Base-by-base conservation (phyloP, 2,113 vertebrate species). In the Hydropotes inermis region DNA sequence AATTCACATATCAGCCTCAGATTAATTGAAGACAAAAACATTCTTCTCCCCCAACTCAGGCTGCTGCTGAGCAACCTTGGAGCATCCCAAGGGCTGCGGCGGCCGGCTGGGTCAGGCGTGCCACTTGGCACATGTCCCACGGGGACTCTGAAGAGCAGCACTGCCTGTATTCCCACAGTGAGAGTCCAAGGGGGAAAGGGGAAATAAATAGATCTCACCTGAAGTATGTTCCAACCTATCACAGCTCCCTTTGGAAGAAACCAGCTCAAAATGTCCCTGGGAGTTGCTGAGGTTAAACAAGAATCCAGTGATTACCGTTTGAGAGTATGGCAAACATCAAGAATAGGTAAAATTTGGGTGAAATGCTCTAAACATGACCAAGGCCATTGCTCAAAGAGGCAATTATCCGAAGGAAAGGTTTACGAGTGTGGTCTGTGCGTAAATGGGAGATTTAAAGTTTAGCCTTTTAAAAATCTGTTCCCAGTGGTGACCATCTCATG, bases 41-140 rank as follows among this genome's bases (percentile, higher is more conserved):
- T 11, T 0, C 21, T 82, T 94, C 50, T 79, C 43, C 57, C 57
- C 10, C 70, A 55, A 16, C 79, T 76, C 95, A 33, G 98, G 97
- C 97, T 97, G 96, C 97, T 98, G 96, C 98, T 97, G 97, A 98
- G 98, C 98, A 98, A 97, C 93, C 60, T 95, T 25, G 2, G 14
- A 67, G 43, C 58, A 39, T 96, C 95, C 97, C 97, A 36, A 92
- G 96, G 96, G 97, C 67, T n/a, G 70, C 39, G 50, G 55, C 2
- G 2, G 55, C 92, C 92, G 89, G 87, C 81, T 92, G 79, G 88
- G 57, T 70, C 11, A 91, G 57, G 70, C 13, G 15, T 5, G 7
- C 84, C 83, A 74, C 82, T 97, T 89, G 25, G 54, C 9, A 87
- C 43, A 23, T 50, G 27, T 36, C 47, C 94, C 64, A 5, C 0